Evolutionary conservation across 2,888 invertebrate species (phyloP), one percentile per base, ranked within the genome.

Genomic region (Zaprionus obscuricornis): DNA sequence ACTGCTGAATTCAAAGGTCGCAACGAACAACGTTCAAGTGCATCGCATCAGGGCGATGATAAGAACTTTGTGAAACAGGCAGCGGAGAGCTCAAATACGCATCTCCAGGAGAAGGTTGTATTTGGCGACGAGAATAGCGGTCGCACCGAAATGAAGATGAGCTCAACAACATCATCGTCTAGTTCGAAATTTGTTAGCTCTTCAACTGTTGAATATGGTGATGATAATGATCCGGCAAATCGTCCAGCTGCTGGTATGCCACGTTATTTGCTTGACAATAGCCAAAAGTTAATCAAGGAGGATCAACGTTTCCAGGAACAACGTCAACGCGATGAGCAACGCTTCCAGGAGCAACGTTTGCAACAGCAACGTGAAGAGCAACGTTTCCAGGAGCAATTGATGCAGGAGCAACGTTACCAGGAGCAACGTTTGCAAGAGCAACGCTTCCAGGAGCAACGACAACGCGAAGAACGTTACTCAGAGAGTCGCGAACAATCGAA

Each of bases 1-100:
- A 91, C 91, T 52, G 91, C 93, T 0, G 92, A 93, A 69, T 94
- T 93, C 78, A 92, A 92, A 17, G 94, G 94, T 2, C 91, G 92
- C 65, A 93, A 93, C 79, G 92, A 92, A 72, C 93, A 93, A 75
- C 91, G 91, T 52, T 92, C 92, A 29, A 92, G 92, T 31, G 91
- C 91, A 17, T 91, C 89, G 45, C 90, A 90, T 68, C 91, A 92
- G 73, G 92, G 92, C 5, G 92, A 92, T 57, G 92, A 91, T 39
- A 91, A 91, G 57, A 92, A 92, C 75, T 92, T 89, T 72, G 89
- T 90, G 1, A 91, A 91, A 79, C 88, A 91, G 33, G 90, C 91
- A 3, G 91, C 91, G 8, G 90, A 91, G 33, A 89, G 90, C 49
- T 90, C 91, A 7, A 91, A 90, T 52, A 91, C 91, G 10, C 88